Base-by-base conservation (phyloP, 2,113 vertebrate genomes). In the Clupea harengus region DNA sequence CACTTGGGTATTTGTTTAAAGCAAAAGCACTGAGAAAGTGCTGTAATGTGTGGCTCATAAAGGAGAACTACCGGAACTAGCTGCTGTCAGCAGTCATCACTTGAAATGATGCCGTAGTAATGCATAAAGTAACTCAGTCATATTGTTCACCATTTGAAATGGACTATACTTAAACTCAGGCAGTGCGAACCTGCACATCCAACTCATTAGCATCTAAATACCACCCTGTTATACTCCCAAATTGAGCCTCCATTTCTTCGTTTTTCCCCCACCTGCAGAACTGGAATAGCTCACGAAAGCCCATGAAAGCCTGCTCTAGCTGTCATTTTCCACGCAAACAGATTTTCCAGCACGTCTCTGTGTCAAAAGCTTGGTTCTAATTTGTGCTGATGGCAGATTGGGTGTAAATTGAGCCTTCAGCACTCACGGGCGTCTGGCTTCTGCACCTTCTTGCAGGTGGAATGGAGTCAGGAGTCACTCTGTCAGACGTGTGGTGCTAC, bases 401-500 rank as follows among this genome's bases (percentile, higher is more conserved):
- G 57, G 85, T 89, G 85, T 81, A 83, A 88, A 88, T 85, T 72
- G 85, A 86, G 67, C 86, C 67, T 86, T 84, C 60, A 86, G 82
- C 80, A 67, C 81, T 84, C 64, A 82, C 88, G 83, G 60, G 52
- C 45, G 84, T 87, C 64, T 83, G 83, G 54, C 49, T 75, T 89
- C 81, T 44, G 25, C 60, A 80, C 83, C 57, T 64, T 25, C 25
- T 49, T 87, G 80, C 94, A 99, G 98, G 98, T 57, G 98, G 98
- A 28, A 98, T 97, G 89, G 98, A 99, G 91, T 96, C 97, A 0
- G 98, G 98, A n/a, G 97, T 99, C 93, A 97, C 96, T 22, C 94
- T 99, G 81, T 94, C 98, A 0, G 98, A 99, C 4, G 97, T 99
- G 82, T 99, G 98, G 98, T 99, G 97, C 93, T 99, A 99, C 94